Percentiles rank a stretch among this genome's conserved stretches.
phyloP scores from a whole-genome alignment of 2,888 invertebrate genomes.

The Allygus modestus region DNA sequence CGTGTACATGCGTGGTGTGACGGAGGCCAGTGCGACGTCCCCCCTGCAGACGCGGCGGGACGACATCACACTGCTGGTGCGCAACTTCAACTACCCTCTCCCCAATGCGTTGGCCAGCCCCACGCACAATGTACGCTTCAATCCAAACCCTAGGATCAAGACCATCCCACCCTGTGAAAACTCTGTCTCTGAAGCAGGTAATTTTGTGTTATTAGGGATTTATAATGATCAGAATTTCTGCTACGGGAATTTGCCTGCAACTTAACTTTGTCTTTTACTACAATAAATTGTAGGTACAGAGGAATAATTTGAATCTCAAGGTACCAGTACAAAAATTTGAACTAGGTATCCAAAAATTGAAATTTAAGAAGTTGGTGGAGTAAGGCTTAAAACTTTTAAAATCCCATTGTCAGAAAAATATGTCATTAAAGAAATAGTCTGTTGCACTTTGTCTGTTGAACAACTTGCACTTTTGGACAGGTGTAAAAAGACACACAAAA shows the following conservation, averaged over 20 bases:
- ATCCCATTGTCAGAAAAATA: too few relatives aligned
- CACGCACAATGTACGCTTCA: conserved; percentile 66
- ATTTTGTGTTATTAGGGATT: conserved; percentile 19
- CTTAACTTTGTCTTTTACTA: background rate
- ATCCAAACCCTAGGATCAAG: conserved; percentile 60
- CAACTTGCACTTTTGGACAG: too few relatives aligned
- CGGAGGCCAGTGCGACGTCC: conserved; percentile 67
- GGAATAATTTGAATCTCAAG: too few relatives aligned
- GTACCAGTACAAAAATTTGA: too few relatives aligned
- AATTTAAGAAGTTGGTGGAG: too few relatives aligned
- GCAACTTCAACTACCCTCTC: conserved; percentile 90
- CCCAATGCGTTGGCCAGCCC: conserved; percentile 78
- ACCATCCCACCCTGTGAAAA: conserved; percentile 45
- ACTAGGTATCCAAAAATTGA: too few relatives aligned
- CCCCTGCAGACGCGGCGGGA: conserved; percentile 82
- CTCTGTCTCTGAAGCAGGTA: conserved; percentile 65
- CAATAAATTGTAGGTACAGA: too few relatives aligned
- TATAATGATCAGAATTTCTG: too few relatives aligned
- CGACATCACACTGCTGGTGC: conserved; percentile 90
- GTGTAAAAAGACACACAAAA: too few relatives aligned
- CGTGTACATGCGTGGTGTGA: conserved; percentile 80
- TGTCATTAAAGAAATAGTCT: too few relatives aligned
- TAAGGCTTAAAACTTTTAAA: too few relatives aligned
- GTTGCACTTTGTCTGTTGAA: too few relatives aligned
- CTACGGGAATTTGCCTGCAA: background rate